Evolutionary conservation across 2,888 invertebrate genomes (phyloP), one percentile per base, ranked within the genome.

Genomic region (Geotrupes spiniger): DNA sequence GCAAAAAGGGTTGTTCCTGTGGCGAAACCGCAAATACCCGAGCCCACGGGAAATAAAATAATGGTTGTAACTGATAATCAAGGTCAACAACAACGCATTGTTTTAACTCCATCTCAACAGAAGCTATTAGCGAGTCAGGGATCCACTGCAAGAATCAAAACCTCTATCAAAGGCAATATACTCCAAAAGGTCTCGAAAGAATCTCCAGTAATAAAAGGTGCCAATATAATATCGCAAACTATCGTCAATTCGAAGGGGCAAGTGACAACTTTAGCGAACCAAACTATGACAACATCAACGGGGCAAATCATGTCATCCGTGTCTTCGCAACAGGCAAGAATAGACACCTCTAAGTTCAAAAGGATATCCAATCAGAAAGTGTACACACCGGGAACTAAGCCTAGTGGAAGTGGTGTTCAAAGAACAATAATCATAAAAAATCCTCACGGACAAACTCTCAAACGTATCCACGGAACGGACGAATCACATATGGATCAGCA

Each of bases 21-120:
- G 73, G 68, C 58, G 72, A 75, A 63, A 65, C 74, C 40, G 68
- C 76, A 54, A 71, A 74, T 29, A 58, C 61, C 76, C 27, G 66
- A 64, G 52, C 58, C 66, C 2, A 75, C 74, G 1, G 74, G 74
- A 11, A 74, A 78, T 58, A 81, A 81, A 44, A 78, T 82, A 16
- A 82, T 83, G 82, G 80, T 83, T 29, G 78, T 82, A 40, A 83
- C 82, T 1, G 79, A 82, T 60, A 77, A 80, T 43, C 80, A 81
- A 61, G 82, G 82, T 10, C 74, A 78, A 16, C 81, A 81, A 56
- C 80, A 81, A 11, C 73, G 80, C 54, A 76, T 82, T 59, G 71
- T 82, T 1, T 69, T 83, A 36, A 81, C 80, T 4, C 80, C 82
- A 0, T 79, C 80, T 51, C 81, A 82, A 60, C 80, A 80, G 57